Evolutionary conservation across 2,888 invertebrate species (phyloP), one percentile per base, ranked within the genome.

Genomic region (Gymnoscelis rufifasciata): DNA sequence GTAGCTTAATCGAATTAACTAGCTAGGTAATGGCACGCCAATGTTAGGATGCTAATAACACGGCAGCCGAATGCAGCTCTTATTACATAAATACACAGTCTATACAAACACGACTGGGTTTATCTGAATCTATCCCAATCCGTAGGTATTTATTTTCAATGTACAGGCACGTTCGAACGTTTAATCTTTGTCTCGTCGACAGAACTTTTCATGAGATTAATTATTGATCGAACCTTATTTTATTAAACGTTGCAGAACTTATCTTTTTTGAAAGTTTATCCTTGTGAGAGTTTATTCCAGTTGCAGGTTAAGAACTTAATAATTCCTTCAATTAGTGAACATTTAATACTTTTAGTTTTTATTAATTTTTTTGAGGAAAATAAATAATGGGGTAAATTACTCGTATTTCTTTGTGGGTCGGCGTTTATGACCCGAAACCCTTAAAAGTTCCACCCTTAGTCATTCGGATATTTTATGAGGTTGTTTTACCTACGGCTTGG

Each of bases 381-480:
- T 14, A 15, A 31, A n/a, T n/a, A n/a, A n/a, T n/a, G 27, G 36
- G 41, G 27, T 41, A 37, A 33, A 29, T 62, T 59, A 62, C 64
- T 66, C 66, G 71, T 73, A 64, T 70, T 74, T 72, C 70, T 69
- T 69, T 62, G 70, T 64, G 69, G 68, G 64, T 59, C 57, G 60
- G 58, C 49, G 59, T 61, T 69, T 66, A 60, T 66, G 64, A 58
- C 55, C 64, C 52, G 68, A 70, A 74, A 60, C 66, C 68, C 53
- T 61, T 64, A 57, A 59, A 65, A 49, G 55, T 67, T 61, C 56
- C 15, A 37, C 19, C 57, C 59, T 55, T 61, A 53, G 47, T 60
- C 54, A 54, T 35, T 35, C 27, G 26, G n/a, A 7, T 35, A 33
- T 33, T 33, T 15, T 33, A 33, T 33, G 10, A 10, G 19, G 10